These are phyloP conservation scores for Mythimna ferrago DNA, from an alignment of 2,888 invertebrate species.

Conservation along the genomic window DNA sequence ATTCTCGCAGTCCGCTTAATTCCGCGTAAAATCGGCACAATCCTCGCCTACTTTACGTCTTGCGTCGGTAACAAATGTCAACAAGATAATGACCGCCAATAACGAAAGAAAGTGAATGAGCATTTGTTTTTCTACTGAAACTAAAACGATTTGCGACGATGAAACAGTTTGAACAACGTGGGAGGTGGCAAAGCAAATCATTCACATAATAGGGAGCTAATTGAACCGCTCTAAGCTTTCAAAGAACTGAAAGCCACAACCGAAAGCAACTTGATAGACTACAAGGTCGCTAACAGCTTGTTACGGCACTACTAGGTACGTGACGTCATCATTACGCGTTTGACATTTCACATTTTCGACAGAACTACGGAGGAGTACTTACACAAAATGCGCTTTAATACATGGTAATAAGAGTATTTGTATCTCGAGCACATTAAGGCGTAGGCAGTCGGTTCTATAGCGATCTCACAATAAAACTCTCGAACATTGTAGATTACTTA, in stretches of 20 bases:
- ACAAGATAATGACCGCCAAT: constrained; percentile 65
- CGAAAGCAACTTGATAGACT: constrained; percentile 41
- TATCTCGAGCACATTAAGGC: constrained; percentile 20
- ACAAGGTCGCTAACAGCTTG: constrained; percentile 62
- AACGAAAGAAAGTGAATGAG: constrained; percentile 61
- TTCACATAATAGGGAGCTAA: constrained; percentile 44
- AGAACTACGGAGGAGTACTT: constrained; percentile 33
- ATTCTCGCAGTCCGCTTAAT: constrained; percentile 56
- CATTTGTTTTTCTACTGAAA: constrained; percentile 45
- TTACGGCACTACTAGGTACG: constrained; percentile 42
- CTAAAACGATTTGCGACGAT: constrained; percentile 38
- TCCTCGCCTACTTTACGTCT: constrained; percentile 49
- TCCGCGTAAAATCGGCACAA: constrained; percentile 53
- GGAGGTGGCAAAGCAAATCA: constrained; percentile 38
- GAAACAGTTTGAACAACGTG: constrained; percentile 28
- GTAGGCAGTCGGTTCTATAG: constrained; percentile 38
- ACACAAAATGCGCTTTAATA: constrained; percentile 27
- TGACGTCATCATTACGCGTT: constrained; percentile 60
- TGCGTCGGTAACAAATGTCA: constrained; percentile 55
- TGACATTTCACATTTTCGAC: constrained; percentile 52
- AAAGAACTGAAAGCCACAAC: constrained; percentile 52
- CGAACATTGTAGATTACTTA: constrained; percentile 60
- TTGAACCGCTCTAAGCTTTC: constrained; percentile 48
- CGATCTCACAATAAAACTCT: constrained; percentile 49
- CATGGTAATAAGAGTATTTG: constrained; percentile 26